Conservation (phyloP, 2,113 vertebrate genomes). For the Mugil cephalus region DNA sequence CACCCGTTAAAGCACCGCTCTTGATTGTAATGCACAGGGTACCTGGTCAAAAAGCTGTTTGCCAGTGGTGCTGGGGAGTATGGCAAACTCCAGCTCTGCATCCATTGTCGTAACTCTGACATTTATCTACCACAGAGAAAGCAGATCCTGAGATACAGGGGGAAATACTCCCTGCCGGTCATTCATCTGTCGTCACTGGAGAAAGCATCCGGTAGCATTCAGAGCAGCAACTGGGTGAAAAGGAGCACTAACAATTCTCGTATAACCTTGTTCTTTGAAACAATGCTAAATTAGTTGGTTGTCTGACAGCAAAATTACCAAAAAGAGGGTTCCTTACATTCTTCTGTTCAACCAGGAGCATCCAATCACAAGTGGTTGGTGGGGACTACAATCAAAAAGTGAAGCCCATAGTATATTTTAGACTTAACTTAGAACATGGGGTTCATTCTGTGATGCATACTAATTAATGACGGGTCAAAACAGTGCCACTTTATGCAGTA, state of each 20-base stretch:
- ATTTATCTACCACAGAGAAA: slow-evolving; percentile 87
- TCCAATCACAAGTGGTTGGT: slow-evolving; percentile 80
- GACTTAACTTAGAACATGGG: slow-evolving; percentile 57
- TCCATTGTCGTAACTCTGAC: slow-evolving; percentile 98
- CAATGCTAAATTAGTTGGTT: slow-evolving; percentile 45
- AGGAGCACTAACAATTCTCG: slow-evolving; percentile 23
- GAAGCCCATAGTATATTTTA: slow-evolving; percentile 73
- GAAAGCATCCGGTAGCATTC: slow-evolving; percentile 35
- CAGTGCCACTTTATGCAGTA: slow-evolving; percentile 17
- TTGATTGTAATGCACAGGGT: slow-evolving; percentile 15
- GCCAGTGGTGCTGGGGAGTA: slow-evolving; percentile 96
- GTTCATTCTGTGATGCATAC: slow-evolving; percentile 45
- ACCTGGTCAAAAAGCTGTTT: slow-evolving; percentile 99
- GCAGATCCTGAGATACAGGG: slow-evolving; percentile 44
- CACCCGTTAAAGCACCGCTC: not conserved
- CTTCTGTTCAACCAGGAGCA: slow-evolving; percentile 81
- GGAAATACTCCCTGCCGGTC: slow-evolving; percentile 23
- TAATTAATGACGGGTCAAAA: slow-evolving; percentile 37
- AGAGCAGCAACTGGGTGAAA: slow-evolving; percentile 35
- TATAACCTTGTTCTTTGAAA: slow-evolving; percentile 45
- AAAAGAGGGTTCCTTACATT: slow-evolving; percentile 79
- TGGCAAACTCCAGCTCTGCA: slow-evolving; percentile 98
- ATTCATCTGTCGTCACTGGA: slow-evolving; percentile 44
- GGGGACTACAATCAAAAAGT: slow-evolving; percentile 79
- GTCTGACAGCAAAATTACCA: slow-evolving; percentile 70